Base-by-base conservation (phyloP, 2,113 vertebrate genomes). In the Lipotes vexillifer region DNA sequence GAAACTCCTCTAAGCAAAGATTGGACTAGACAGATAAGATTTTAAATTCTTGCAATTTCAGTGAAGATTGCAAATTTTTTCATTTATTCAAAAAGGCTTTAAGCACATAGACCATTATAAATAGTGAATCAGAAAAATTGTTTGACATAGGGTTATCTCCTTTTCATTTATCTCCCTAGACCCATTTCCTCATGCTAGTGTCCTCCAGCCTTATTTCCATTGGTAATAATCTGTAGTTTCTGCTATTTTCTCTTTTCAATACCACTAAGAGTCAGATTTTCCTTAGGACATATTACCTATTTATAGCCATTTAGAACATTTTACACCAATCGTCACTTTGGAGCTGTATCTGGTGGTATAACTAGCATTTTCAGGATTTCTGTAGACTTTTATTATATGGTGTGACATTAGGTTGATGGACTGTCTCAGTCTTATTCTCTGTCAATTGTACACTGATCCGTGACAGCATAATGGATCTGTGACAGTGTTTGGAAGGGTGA, bases 361-460 rank as follows among this genome's bases (percentile, higher is more conserved):
- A 98, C 96, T 98, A 98, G 98, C 98, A 97, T 98, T 99, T 98
- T 98, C 98, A 97, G 97, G 97, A 97, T 98, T 99, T 98, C 98
- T 98, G 97, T 97, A 98, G 98, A 95, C 95, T 98, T 98, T 98
- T 98, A 98, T 99, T 99, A 98, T 96, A 97, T 90, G 95, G 98
- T 98, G 85, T 99, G 98, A 99, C 98, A 98, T 96, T 95, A 98
- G 98, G 98, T 98, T 99, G 98, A 99, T 98, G 98, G 98, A 98
- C 98, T 98, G 97, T 98, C 98, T 98, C 98, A 98, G 97, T 99
- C 98, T 98, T 98, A 98, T 97, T 99, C 98, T 97, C 97, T 98
- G 98, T 98, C 99, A 98, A 96, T 98, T 98, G 98, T 98, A 97
- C 96, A 89, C 97, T 97, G 99, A 98, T 98, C 98, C 33, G 65